Evolutionary conservation across 2,888 invertebrate genomes (phyloP), one percentile per base, ranked within the genome.

Genomic region (Hirtodrosophila trivittata): DNA sequence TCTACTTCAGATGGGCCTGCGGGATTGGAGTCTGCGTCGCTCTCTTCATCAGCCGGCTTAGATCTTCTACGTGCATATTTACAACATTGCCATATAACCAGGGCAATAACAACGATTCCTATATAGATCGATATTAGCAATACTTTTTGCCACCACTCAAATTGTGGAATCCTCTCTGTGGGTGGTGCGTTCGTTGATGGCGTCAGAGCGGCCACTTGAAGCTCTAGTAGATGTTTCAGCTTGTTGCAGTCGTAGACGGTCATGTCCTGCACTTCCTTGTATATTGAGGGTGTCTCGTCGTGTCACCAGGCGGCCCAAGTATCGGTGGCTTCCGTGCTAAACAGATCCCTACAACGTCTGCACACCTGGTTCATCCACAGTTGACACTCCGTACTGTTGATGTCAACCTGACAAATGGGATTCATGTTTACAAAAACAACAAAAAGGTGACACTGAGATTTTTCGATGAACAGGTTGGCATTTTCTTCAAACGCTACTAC

Each of bases 341-440:
- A 66, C 9, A 75, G 57, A 1, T 78, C 42, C 1, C 63, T 32
- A 37, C 78, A 78, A 28, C 26, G 62, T 2, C 26, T 43, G 10
- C 35, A 75, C 0, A 86, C 86, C 1, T 45, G 33, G 3, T 6
- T 39, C 86, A 78, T 83, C 78, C 86, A 78, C 1, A 16, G 13
- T 33, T 86, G 84, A 42, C 78, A 78, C 39, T 66, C 65, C 1
- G 47, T 10, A 10, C 18, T 49, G 10, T 51, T 32, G 10, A 83
- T 63, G 30, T 86, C 55, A 28, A 25, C 26, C 13, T 52, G 32
- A 47, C 86, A 78, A 46, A 41, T 49, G 18, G 78, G 75, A 68
- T 87, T 75, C 87, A 82, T 77, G 12, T 16, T 37, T 32, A 45
- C 25, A 57, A 16, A 26, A 41, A n/a, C n/a, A n/a, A n/a, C n/a